Evolutionary conservation across 2,113 vertebrate genomes (phyloP).

Genomic region (Natator depressus): DNA sequence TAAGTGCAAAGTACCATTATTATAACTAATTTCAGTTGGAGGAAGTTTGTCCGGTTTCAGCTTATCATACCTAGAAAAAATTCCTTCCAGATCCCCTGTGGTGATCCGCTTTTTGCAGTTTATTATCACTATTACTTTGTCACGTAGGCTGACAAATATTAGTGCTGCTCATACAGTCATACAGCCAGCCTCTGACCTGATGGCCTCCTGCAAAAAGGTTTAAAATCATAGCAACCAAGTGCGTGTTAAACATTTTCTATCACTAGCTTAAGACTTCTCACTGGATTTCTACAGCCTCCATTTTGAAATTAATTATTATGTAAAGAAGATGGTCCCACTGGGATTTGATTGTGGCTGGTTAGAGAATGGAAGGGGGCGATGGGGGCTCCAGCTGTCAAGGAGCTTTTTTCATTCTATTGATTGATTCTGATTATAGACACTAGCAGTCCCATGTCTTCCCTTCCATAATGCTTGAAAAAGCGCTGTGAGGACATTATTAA

Average conservation of each 20-base stretch:
- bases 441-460: fast-evolving
- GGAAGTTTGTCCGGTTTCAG: not conserved
- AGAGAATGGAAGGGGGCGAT: not conserved
- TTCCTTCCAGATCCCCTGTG: not conserved
- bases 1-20: not conserved
- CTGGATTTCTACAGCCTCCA: not conserved
- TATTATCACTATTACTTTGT: not conserved
- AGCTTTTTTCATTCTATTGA: not conserved
- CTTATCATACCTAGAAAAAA: not conserved
- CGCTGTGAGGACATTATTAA: not conserved
- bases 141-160: not conserved
- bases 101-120: not conserved
- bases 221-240: not conserved
- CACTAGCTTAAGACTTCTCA: not conserved
- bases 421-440: not conserved
- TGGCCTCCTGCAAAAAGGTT: not conserved
- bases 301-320: not conserved
- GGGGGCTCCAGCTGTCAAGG: not conserved
- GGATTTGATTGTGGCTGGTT: fast-evolving
- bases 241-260: not conserved
- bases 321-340: not conserved
- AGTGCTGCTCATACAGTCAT: not conserved
- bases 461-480: not conserved
- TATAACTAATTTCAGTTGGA: not conserved
- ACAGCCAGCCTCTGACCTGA: not conserved